These are phyloP conservation scores for Hemichromis elongatus DNA, from an alignment of 2,113 vertebrate species.

Conservation along the genomic window DNA sequence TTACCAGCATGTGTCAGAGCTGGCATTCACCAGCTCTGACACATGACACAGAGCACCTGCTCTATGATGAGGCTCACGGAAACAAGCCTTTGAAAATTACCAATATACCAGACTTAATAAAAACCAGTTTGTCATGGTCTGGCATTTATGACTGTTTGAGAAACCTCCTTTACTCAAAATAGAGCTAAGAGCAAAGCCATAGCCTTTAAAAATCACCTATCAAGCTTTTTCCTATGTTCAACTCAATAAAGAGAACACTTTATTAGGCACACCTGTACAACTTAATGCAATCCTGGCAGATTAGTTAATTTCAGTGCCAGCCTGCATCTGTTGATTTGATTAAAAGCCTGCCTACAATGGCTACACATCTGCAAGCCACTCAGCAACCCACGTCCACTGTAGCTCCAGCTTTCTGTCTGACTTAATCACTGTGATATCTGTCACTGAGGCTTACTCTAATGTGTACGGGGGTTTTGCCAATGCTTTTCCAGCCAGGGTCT, in stretches of 20 bases:
- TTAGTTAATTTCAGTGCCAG: neutral
- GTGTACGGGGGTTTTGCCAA: neutral
- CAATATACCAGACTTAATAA: neutral
- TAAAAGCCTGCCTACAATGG: neutral
- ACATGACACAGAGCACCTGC: conserved; percentile 18
- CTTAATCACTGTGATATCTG: neutral
- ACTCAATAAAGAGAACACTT: neutral
- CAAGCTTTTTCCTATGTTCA: neutral
- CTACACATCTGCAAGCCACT: neutral
- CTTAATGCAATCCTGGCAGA: neutral
- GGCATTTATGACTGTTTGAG: neutral
- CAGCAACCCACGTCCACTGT: neutral
- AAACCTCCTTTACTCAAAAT: neutral
- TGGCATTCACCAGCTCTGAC: neutral
- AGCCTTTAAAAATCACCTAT: neutral
- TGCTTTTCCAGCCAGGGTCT: neutral
- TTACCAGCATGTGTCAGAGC: conserved; percentile 31
- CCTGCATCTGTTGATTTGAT: neutral
- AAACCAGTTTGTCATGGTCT: neutral
- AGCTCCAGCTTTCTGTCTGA: neutral
- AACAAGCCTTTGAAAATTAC: neutral
- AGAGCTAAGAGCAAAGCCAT: neutral
- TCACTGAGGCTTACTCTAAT: neutral
- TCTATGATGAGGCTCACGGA: neutral
- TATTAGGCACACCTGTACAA: neutral